A percentile compares a stretch with the other conserved stretches of the same genome.
phyloP scores from a whole-genome alignment of 2,797 vertebrate species.

The Philypnodon macrostomus region DNA sequence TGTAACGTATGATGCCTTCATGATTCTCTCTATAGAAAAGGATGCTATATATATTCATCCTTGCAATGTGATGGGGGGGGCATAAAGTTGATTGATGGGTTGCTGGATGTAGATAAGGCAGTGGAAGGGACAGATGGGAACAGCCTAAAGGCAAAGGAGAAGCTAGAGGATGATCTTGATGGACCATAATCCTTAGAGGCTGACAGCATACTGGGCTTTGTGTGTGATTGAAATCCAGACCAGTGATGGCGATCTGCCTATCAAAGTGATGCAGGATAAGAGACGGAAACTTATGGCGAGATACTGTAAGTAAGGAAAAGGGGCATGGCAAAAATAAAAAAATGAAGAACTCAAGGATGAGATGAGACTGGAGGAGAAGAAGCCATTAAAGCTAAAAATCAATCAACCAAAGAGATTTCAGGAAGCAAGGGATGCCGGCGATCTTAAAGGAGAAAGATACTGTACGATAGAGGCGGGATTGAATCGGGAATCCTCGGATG shows the following conservation, averaged over 20 bases:
- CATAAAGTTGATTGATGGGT: conserved; percentile 64
- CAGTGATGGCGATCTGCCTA: conserved; percentile 63
- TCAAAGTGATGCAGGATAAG: conserved; percentile 60
- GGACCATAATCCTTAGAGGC: conserved; percentile 71
- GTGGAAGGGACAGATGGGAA: conserved; percentile 63
- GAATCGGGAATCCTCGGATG: conserved; percentile 68
- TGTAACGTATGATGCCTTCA: conserved; percentile 28
- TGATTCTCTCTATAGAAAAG: conserved; percentile 12
- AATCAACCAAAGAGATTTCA: conserved; percentile 52
- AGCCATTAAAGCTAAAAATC: conserved; percentile 71
- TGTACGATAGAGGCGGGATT: conserved; percentile 48
- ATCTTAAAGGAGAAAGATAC: conserved; percentile 59
- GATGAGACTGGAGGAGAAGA: conserved; percentile 39
- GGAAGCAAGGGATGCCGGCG: conserved; percentile 30
- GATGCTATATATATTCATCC: conserved; percentile 45
- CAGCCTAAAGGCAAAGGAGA: conserved; percentile 59
- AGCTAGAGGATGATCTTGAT: conserved; percentile 69
- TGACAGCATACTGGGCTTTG: conserved; percentile 64
- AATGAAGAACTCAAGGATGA: no score
- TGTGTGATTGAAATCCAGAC: conserved; percentile 68
- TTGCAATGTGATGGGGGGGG: conserved; percentile 45
- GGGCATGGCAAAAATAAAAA: conserved; percentile 23
- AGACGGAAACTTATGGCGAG: conserved; percentile 57
- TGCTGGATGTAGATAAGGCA: conserved; percentile 62
- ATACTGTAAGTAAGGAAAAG: conserved; percentile 40